Conservation (phyloP, 2,888 invertebrate genomes). For the Actias luna region DNA sequence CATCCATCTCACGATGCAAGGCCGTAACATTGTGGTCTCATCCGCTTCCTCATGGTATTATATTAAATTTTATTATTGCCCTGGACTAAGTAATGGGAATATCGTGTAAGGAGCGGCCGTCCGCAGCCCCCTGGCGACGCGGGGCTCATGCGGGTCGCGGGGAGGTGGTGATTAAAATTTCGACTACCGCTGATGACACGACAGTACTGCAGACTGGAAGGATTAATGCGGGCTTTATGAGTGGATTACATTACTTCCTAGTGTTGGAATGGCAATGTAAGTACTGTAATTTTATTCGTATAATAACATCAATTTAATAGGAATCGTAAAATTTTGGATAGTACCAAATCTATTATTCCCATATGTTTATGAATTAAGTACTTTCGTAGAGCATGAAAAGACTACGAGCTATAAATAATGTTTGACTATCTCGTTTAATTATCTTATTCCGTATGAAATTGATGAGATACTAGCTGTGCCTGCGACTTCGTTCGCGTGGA, state of each 20-base stretch:
- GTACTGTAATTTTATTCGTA: conserved; percentile 60
- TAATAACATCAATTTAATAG: conserved; percentile 19
- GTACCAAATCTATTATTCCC: conserved; percentile 9
- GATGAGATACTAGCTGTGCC: too few relatives aligned
- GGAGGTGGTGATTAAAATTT: conserved; percentile 77
- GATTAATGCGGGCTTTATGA: conserved; percentile 77
- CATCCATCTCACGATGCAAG: conserved; percentile 12
- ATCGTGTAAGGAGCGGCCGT: conserved; percentile 81
- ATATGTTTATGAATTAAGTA: background rate
- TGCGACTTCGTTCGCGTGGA: too few relatives aligned
- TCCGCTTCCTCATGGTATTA: conserved; percentile 74
- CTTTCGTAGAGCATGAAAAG: background rate
- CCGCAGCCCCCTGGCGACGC: conserved; percentile 64
- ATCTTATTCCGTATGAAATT: too few relatives aligned
- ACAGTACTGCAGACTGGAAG: conserved; percentile 70
- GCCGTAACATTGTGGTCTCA: conserved; percentile 59
- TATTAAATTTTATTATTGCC: conserved; percentile 82
- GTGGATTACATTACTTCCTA: conserved; percentile 74
- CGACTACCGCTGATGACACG: conserved; percentile 78
- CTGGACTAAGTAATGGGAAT: conserved; percentile 83
- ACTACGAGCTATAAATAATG: too few relatives aligned
- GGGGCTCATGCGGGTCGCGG: conserved; percentile 31
- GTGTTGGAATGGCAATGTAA: conserved; percentile 44
- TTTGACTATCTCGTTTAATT: too few relatives aligned
- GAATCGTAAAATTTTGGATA: conserved; percentile 23